Evolutionary conservation across 2,888 invertebrate species (phyloP), one percentile per base, ranked within the genome.

Genomic region (Protodeltote pygarga): DNA sequence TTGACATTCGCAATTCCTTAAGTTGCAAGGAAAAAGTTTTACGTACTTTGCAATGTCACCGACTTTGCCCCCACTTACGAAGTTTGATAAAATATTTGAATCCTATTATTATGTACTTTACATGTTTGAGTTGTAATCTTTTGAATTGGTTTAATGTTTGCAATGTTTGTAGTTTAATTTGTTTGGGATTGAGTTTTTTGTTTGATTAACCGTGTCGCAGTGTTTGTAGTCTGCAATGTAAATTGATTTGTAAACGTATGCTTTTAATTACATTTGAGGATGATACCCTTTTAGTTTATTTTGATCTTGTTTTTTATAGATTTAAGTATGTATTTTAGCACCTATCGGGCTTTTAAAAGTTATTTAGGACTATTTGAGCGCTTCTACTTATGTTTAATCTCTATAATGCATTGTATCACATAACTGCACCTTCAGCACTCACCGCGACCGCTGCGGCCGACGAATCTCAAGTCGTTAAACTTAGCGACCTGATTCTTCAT

Each of bases 401-500:
- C 45, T 67, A 65, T 45, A 62, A 72, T 66, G 61, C 68, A 76
- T 75, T 72, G 64, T 73, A 64, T 77, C 72, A 75, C 80, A 81
- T 79, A 89, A 92, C 91, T 90, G 90, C 90, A 92, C 91, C 91
- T 91, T 90, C 84, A 73, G 87, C 87, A 93, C 95, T 96, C 93
- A 99, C 99, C 99, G 95, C 99, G 94, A 76, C 99, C 99, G 85
- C 98, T 98, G 85, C 99, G 94, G 71, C 99, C 99, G 75, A 99
- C 98, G 93, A 99, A 99, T 85, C 99, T 94, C 75, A 99, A 93
- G 93, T 99, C 99, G 87, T 98, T 98, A 92, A 99, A 99, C 92
- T 98, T 98, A 69, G 99, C 99, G 73, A 99, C 98, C 86, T 98
- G 98, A 87, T 98, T 98, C 93, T 98, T 98, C 97, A 99, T 98